Conservation (phyloP, 2,113 vertebrate species). For the Blennius ocellaris region DNA sequence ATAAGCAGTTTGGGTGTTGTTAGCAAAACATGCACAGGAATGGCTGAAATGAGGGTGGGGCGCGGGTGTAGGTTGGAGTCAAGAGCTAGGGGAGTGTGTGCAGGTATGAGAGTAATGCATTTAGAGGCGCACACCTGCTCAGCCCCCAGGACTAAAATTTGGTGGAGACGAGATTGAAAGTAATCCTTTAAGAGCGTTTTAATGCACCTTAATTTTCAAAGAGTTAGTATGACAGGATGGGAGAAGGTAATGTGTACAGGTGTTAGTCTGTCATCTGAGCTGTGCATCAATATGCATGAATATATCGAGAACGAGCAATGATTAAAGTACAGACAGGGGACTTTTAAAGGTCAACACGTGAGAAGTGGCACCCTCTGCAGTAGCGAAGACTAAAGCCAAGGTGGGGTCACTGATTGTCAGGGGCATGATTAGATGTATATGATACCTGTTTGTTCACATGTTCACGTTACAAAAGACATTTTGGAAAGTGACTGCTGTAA, state of each 20-base stretch:
- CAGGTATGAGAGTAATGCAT: slow-evolving; percentile 76
- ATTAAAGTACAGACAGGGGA: slow-evolving; percentile 5
- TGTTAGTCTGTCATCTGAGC: not conserved
- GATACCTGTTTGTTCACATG: slow-evolving; percentile 65
- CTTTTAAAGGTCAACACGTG: slow-evolving; percentile 50
- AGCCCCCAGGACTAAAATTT: slow-evolving; percentile 65
- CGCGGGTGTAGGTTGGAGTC: slow-evolving; percentile 42
- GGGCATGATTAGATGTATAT: slow-evolving; percentile 47
- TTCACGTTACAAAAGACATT: slow-evolving; percentile 65
- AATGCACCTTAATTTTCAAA: slow-evolving; percentile 29
- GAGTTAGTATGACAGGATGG: slow-evolving; percentile 4
- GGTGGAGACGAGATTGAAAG: slow-evolving; percentile 33
- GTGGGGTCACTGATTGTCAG: slow-evolving; percentile 63
- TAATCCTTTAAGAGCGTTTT: slow-evolving; percentile 29
- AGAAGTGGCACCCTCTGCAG: slow-evolving; percentile 40
- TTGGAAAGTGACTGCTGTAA: slow-evolving; percentile 60
- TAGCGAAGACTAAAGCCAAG: slow-evolving; percentile 66
- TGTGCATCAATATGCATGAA: not conserved
- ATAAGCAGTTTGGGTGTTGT: slow-evolving; percentile 62
- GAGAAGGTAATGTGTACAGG: not conserved
- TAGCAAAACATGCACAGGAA: slow-evolving; percentile 55
- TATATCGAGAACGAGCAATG: not conserved
- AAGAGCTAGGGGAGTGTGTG: slow-evolving; percentile 44
- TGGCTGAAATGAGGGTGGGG: slow-evolving; percentile 22
- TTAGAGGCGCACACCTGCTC: slow-evolving; percentile 76